Evolutionary conservation across 2,888 invertebrate species (phyloP), one percentile per base, ranked within the genome.

Genomic region (Apamea epomidion): DNA sequence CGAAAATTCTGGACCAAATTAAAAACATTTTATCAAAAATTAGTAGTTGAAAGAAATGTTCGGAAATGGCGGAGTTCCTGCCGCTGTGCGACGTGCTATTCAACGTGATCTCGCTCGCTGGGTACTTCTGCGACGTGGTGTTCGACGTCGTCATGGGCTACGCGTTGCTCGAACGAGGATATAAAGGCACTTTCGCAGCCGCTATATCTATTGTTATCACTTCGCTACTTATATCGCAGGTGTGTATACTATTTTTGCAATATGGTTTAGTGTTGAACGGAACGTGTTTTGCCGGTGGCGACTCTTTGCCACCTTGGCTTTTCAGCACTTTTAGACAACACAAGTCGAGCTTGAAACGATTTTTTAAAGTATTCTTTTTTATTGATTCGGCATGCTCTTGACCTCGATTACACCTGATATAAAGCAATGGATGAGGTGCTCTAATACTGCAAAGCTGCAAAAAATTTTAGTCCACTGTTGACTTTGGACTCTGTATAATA

Each of bases 31-130:
- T 10, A 81, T 74, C 84, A 68, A 82, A 82, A 82, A 48, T 74
- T 65, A 79, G 82, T 68, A 91, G 89, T 89, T 91, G 85, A 91
- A 91, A 93, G 96, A 94, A 93, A 96, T 96, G 96, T 93, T 90
- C 90, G 92, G 95, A 93, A 91, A 97, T 97, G 98, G 98, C 98
- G 95, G 99, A 99, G 97, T 99, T 99, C 95, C 97, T 99, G 95
- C 99, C 99, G 89, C 97, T 99, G 94, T 99, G 99, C 97, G 99
- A 99, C 97, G 98, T 99, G 87, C 97, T 99, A 72, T 99, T 99
- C 97, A 99, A 99, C 96, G 98, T 99, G 94, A 98, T 99, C 91
- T 99, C 99, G 72, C 97, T 99, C 89, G 98, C 98, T 80, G 98
- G 98, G 45, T 99, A 99, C 94, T 99, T 99, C 95, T 99, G 99